These are phyloP conservation scores for Sebastes kiyomatsui DNA, from an alignment of 2,797 vertebrate genomes.

Conservation along the genomic window DNA sequence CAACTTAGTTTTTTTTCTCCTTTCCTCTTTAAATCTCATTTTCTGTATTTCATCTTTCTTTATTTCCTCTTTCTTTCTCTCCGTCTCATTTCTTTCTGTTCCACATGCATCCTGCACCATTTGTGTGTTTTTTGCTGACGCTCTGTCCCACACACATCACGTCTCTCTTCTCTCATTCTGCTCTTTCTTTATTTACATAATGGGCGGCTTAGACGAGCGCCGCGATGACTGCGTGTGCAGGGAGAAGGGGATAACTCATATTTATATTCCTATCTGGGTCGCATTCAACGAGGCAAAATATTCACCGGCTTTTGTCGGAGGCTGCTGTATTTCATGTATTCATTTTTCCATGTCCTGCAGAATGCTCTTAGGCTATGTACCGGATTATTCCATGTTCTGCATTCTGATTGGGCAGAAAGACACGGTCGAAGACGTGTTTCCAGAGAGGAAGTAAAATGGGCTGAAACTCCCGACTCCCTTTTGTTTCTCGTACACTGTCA, in stretches of 20 bases:
- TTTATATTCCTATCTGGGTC: conserved; percentile 61
- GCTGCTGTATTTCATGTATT: conserved; percentile 49
- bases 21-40: not conserved
- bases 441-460: not conserved
- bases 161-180: conserved; percentile 18
- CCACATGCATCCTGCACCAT: conserved; percentile 11
- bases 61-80: not conserved
- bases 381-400: conserved; percentile 42
- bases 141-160: conserved; percentile 26
- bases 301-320: conserved; percentile 49
- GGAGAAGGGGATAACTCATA: conserved; percentile 39
- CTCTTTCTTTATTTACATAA: conserved; percentile 58
- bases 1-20: not conserved
- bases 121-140: conserved; percentile 17
- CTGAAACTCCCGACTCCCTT: not conserved
- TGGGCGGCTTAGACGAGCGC: conserved; percentile 50
- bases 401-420: conserved; percentile 29
- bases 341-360: conserved; percentile 38
- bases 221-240: conserved; percentile 36
- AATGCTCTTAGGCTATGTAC: conserved; percentile 36
- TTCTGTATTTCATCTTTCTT: not conserved
- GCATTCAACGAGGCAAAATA: conserved; percentile 38
- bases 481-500: not conserved
- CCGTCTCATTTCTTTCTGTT: not conserved
- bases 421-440: conserved; percentile 10